Evolutionary conservation across 2,888 invertebrate species (phyloP), one percentile per base, ranked within the genome.

Genomic region (Uloborus plumipes): DNA sequence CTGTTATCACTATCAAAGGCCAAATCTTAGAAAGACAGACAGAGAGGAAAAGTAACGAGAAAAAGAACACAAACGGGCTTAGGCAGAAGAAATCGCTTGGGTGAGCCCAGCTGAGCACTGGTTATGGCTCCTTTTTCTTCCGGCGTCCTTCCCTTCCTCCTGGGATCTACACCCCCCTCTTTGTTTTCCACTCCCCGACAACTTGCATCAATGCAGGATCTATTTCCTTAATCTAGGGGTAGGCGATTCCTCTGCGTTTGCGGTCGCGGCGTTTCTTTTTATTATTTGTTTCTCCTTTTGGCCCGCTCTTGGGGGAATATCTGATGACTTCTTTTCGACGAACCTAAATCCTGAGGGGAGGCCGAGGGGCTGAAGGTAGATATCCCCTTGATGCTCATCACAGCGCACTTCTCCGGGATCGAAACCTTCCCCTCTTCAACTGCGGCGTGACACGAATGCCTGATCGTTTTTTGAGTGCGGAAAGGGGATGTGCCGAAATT

Each of bases 351-450:
- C 69, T n/a, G 53, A 26, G 53, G 67, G 61, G 18, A 18, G 65
- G 18, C 15, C n/a, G 53, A 55, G 31, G 47, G 26, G 67, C 13
- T 18, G 58, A 51, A 50, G 67, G 67, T 15, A 51, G 66, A 75
- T 75, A 75, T 75, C 75, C 75, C 74, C 75, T 75, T 50, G 75
- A 75, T 75, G 59, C 69, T 69, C 76, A 76, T 76, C 76, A 61
- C 70, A 64, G 59, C 26, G 50, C 75, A 75, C 75, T 75, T 67
- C 59, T 22, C 59, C 13, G 13, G 47, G 76, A 76, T 76, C 76
- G 76, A 76, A 76, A 53, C 58, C 65, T 76, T 39, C 39, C 39
- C 67, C 69, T 70, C 69, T 76, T 69, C 51, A 39, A 53, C 20
- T 62, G 53, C 55, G 22, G 16, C 76, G 76, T 76, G 76, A 76